Conservation (phyloP, 1,140 invertebrate genomes). For the Ips nitidus region DNA sequence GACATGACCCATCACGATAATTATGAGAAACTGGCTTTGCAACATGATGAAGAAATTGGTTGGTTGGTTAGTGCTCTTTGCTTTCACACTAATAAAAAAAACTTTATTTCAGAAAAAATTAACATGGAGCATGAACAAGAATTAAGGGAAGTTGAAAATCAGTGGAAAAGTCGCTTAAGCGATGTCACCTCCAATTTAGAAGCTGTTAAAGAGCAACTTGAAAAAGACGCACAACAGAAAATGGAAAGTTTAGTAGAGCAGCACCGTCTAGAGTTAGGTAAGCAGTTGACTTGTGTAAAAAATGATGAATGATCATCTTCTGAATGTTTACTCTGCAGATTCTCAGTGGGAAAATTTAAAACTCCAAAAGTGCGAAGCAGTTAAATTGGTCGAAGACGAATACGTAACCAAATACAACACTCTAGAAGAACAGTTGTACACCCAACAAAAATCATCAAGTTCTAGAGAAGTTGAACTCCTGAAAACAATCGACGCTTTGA, state of each 20-base stretch:
- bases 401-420: constrained; percentile 56
- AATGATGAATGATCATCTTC: background rate
- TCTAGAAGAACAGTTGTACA: constrained; percentile 53
- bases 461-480: constrained; percentile 49
- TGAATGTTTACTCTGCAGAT: constrained; percentile 47
- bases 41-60: constrained; percentile 63
- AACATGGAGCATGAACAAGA: constrained; percentile 50
- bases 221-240: constrained; percentile 53
- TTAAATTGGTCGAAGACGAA: constrained; percentile 56
- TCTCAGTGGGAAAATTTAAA: constrained; percentile 58
- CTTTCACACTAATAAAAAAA: background rate
- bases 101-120: constrained; percentile 47
- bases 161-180: constrained; percentile 50
- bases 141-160: constrained; percentile 51
- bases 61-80: constrained; percentile 1
- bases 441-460: constrained; percentile 49
- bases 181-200: constrained; percentile 52
- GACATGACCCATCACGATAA: constrained; percentile 58
- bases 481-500: constrained; percentile 50
- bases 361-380: constrained; percentile 57
- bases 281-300: constrained; percentile 6
- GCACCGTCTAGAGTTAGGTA: constrained; percentile 55
- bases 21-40: constrained; percentile 59
- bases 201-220: constrained; percentile 55
- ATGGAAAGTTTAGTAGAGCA: constrained; percentile 51